Percentiles rank a stretch among this genome's conserved stretches.
These are phyloP conservation scores for Atta texana DNA, from an alignment of 1,140 invertebrate genomes.

Conservation along the genomic window DNA sequence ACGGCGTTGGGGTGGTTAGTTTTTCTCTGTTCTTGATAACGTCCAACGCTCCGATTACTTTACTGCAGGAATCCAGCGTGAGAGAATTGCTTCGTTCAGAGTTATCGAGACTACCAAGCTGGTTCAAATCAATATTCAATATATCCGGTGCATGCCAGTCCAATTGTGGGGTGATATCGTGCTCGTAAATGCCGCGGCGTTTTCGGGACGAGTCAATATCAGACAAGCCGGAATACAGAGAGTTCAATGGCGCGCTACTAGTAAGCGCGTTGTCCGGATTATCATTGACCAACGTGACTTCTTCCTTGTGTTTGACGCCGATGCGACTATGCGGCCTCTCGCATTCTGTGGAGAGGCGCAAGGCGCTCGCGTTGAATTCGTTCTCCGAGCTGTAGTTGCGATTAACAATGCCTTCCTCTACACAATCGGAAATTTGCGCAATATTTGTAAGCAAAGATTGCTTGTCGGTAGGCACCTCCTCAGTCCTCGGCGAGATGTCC, in stretches of 20 bases:
- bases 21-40: constrained; percentile 69
- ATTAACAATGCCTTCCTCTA: constrained; percentile 79
- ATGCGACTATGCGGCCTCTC: constrained; percentile 57
- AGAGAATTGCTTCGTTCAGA: constrained; percentile 21
- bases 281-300: constrained; percentile 1
- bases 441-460: constrained; percentile 80
- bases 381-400: constrained; percentile 73
- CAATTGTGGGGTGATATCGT: constrained; percentile 76
- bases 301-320: constrained; percentile 30
- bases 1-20: constrained; percentile 71
- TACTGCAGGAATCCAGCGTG: constrained; percentile 15
- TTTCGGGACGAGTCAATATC: constrained; percentile 76
- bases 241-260: neutral
- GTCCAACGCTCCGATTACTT: constrained; percentile 46
- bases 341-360: constrained; percentile 59
- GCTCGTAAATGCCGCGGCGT: constrained; percentile 78
- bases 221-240: neutral
- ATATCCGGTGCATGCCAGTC: constrained; percentile 35
- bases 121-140: constrained; percentile 15
- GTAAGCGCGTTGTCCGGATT: constrained; percentile 2
- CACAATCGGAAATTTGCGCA: constrained; percentile 74
- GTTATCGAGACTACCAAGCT: constrained; percentile 3
- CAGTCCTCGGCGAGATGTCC: constrained; percentile 68
- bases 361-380: constrained; percentile 70
- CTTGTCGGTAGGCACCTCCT: constrained; percentile 80